These are phyloP conservation scores for Sitodiplosis mosellana DNA, from an alignment of 1,140 invertebrate genomes.

Conservation along the genomic window DNA sequence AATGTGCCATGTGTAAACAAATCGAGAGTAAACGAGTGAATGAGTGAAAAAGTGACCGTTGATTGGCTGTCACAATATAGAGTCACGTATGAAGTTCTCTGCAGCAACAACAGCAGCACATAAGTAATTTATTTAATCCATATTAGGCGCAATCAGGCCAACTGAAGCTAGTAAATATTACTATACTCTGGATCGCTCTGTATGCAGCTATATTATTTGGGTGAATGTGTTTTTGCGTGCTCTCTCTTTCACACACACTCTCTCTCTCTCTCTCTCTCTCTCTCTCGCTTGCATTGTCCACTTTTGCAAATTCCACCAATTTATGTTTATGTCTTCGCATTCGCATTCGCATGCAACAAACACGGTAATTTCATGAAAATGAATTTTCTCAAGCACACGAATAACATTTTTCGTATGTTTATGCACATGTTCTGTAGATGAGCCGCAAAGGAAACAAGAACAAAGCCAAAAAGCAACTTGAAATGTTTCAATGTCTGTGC, in stretches of 20 bases:
- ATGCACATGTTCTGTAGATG: no score
- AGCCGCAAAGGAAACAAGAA: no score
- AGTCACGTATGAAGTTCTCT: neutral
- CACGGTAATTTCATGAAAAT: no score
- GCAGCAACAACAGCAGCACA: neutral
- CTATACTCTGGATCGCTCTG: no score
- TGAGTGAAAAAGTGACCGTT: neutral
- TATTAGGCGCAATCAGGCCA: neutral
- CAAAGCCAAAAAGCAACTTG: no score
- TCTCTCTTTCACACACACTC: neutral
- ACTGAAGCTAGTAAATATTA: neutral
- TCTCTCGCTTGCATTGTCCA: neutral
- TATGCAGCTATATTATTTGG: no score
- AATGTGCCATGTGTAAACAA: no score
- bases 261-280: neutral
- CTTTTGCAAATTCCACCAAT: neutral
- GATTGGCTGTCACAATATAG: neutral
- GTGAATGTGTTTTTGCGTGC: no score
- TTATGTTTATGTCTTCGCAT: neutral
- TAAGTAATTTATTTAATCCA: neutral
- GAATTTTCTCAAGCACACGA: no score
- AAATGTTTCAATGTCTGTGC: no score
- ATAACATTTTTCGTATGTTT: no score
- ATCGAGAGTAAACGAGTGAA: neutral
- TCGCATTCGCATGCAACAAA: no score